Percentiles rank a stretch among this genome's conserved stretches.
These are phyloP conservation scores for Belgica antarctica DNA, from an alignment of 2,888 invertebrate genomes.

Conservation along the genomic window DNA sequence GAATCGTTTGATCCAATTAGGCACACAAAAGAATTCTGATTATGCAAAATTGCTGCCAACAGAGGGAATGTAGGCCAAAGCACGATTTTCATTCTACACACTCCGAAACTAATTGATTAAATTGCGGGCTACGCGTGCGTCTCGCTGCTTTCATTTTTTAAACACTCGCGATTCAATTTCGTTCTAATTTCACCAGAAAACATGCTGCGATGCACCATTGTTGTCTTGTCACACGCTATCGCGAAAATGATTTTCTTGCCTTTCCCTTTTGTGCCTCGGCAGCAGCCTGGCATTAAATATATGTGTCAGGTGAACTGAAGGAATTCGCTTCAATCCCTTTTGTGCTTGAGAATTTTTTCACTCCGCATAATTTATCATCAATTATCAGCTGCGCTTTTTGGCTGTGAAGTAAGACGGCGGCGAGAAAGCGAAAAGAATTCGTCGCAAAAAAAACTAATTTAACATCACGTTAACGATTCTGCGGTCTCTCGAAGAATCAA, in stretches of 20 bases:
- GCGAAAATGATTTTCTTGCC: background rate
- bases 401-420: too few species aligned
- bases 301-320: background rate
- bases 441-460: too few species aligned
- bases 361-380: too few species aligned
- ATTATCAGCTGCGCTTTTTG: too few species aligned
- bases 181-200: conserved; percentile 2
- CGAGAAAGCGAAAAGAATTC: too few species aligned
- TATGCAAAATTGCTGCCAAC: background rate
- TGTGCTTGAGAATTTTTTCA: too few species aligned
- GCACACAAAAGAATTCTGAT: background rate
- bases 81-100: background rate
- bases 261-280: background rate
- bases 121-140: background rate
- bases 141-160: background rate
- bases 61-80: background rate
- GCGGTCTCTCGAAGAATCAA: too few species aligned
- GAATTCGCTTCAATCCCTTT: too few species aligned
- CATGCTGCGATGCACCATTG: conserved; percentile 10
- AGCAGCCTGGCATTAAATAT: background rate
- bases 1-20: background rate
- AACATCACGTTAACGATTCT: too few species aligned
- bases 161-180: too few species aligned
- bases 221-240: background rate
- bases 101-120: background rate